Evolutionary conservation across 2,113 vertebrate species (phyloP), one percentile per base, ranked within the genome.

Genomic region (Oceanodroma tethys): DNA sequence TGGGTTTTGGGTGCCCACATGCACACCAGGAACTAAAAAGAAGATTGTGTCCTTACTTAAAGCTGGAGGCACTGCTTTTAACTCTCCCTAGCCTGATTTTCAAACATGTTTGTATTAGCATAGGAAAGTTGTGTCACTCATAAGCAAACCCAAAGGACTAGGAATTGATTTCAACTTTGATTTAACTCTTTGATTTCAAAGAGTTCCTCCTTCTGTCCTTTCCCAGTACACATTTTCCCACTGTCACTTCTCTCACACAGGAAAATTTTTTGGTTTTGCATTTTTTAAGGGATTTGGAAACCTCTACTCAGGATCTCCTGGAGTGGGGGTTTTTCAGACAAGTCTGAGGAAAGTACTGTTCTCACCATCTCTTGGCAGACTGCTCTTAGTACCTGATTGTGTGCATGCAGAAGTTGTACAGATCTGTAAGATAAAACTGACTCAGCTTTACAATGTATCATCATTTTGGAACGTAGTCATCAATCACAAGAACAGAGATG

Each of bases 1-100:
- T 16, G 7, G 0, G 4, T 93, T 85, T 63, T 7, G 2, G 27
- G 11, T 4, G 9, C 8, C 15, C 8, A 13, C 2, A 0, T 12
- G 23, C 6, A 55, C 23, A 5, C 6, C 8, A 34, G 70, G 17
- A 63, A 26, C 22, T 48, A 6, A 27, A 59, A 38, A 38, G 26
- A 36, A 34, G 13, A 19, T 9, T 9, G 15, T 47, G 42, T 34
- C 50, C 53, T 55, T 45, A 10, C 19, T 56, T 47, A 40, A 63
- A 93, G 13, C 21, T 1, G 1, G 38, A 63, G 67, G 42, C 6
- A 2, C 17, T 30, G 29, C 42, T 71, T 90, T 66, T 66, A 45
- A n/a, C 12, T 81, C 19, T 66, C 16, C 55, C 19, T 13, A 86
- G 15, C 27, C n/a, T 42, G 52, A 11, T 52, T 94, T 91, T 95